Conservation (phyloP, 2,797 vertebrate genomes). For the Loris lydekkerianus region DNA sequence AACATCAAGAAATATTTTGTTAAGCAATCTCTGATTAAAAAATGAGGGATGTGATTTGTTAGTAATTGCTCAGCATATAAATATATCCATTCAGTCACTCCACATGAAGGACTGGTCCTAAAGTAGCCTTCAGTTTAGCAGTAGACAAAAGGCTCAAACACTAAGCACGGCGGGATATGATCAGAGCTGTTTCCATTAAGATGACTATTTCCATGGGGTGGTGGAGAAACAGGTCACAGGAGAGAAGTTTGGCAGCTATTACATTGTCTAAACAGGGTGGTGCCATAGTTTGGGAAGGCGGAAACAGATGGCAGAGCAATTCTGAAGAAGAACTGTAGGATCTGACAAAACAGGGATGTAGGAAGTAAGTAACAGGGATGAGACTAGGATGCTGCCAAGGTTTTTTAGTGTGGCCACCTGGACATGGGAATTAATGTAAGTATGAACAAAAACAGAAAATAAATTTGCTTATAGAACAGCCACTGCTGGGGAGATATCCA, state of each 20-base stretch:
- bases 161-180: not conserved
- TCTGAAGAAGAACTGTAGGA: constrained; percentile 9
- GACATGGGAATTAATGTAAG: not conserved
- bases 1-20: not conserved
- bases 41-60: not conserved
- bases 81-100: not conserved
- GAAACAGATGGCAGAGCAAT: constrained; percentile 46
- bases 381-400: constrained; percentile 30
- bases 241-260: not conserved
- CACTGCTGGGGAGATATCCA: not conserved
- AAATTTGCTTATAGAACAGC: not conserved
- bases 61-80: not conserved
- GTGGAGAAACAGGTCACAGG: not conserved
- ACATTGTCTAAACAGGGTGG: not conserved
- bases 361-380: not conserved
- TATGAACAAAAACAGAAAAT: constrained; percentile 30
- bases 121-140: not conserved
- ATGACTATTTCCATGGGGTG: not conserved
- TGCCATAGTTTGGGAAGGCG: not conserved
- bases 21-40: not conserved
- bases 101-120: fast-evolving
- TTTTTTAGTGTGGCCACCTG: constrained; percentile 77
- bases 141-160: not conserved
- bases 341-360: not conserved
- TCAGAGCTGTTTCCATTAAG: not conserved